Conservation (phyloP, 92 coral and sea anemone species). For the Palythoa grandiflora region DNA sequence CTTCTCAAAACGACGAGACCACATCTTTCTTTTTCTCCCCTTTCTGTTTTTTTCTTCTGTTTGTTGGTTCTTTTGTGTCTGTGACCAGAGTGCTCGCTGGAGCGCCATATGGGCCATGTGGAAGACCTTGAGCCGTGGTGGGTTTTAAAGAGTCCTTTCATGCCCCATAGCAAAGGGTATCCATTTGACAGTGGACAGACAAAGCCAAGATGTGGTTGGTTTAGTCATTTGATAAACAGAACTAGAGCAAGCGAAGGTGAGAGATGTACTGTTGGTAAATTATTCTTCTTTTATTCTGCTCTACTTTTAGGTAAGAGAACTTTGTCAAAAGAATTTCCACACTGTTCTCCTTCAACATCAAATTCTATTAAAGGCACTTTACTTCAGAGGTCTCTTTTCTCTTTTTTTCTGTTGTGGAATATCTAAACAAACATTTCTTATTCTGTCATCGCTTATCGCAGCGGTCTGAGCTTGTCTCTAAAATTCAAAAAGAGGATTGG, state of each 20-base stretch:
- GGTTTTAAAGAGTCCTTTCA: not conserved
- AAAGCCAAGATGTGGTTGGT: constrained; percentile 1
- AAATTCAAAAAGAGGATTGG: no score
- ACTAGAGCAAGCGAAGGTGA: constrained; percentile 17
- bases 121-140: constrained; percentile 34
- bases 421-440: no score
- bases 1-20: not conserved
- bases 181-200: not conserved
- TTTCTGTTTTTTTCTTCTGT: not conserved
- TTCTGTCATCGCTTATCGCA: no score
- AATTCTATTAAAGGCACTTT: not conserved
- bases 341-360: not conserved
- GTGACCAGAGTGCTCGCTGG: constrained; percentile 32
- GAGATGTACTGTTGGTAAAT: not conserved
- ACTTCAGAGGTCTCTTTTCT: not conserved
- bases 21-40: not conserved
- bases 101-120: constrained; percentile 19
- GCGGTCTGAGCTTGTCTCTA: no score
- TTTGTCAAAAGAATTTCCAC: not conserved
- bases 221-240: constrained; percentile 23
- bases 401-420: no score
- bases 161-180: not conserved
- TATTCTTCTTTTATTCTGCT: not conserved
- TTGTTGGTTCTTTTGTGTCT: not conserved
- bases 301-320: not conserved